Base-by-base conservation (phyloP, 2,888 invertebrate genomes). In the Sisyra nigra region DNA sequence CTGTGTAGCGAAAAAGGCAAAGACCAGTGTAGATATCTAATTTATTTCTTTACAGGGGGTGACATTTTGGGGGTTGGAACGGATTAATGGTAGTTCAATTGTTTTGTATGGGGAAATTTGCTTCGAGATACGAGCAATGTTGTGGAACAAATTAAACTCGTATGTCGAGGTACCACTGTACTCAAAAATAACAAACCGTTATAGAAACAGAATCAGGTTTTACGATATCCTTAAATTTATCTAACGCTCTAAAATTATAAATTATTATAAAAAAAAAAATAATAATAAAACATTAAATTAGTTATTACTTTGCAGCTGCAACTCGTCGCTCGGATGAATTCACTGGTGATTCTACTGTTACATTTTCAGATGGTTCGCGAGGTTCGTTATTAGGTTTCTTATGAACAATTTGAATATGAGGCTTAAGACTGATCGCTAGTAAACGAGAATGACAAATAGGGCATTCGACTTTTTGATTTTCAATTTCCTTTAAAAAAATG, bases 401-500 rank as follows among this genome's bases (percentile, higher is more conserved):
- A 18, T 65, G 58, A 48, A 74, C 72, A 48, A 55, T 50, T 42
- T 63, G 59, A 55, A 72, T 66, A 52, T 80, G 80, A 41, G 68
- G 66, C 40, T 64, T 66, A 53, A 74, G 61, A 48, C 78, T 77
- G 41, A 72, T 66, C 24, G 72, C 70, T 54, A 69, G 59, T 54
- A 71, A 57, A 58, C 57, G 52, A 56, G 69, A 59, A 49, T 63
- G 50, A 55, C 80, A 80, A 41, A 70, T 52, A 0, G 66, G 57
- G 52, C 79, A 80, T 4, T 56, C 45, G 5, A 62, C 57, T 59
- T 70, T 67, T 34, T 67, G 59, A 14, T 58, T 53, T 24, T 66
- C 65, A 2, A 59, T 56, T 57, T 72, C 68, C 70, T 70, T 48
- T 2, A 56, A 56, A 48, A 40, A 36, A 47, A 37, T n/a, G n/a